phyloP scores from a whole-genome alignment of 2,113 vertebrate species.

The Cynoglossus semilaevis region DNA sequence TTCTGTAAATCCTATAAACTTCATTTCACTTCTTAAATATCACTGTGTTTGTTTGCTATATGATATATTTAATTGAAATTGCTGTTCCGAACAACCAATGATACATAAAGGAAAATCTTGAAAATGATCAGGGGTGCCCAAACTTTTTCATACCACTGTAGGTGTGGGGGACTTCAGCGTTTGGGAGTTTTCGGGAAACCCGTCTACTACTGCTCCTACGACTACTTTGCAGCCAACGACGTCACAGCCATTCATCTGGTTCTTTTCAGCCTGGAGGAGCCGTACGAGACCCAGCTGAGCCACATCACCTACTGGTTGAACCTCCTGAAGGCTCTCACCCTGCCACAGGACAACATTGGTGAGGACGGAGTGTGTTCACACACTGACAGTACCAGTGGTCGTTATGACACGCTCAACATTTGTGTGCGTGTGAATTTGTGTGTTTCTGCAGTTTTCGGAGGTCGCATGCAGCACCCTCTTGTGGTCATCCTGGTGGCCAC shows the following conservation, averaged over 20 bases:
- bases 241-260: conserved; percentile 88
- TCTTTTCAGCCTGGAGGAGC: conserved; percentile 92
- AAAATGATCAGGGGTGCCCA: too few relatives aligned
- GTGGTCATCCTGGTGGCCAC: conserved; percentile 88
- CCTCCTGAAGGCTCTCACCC: conserved; percentile 88
- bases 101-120: too few relatives aligned
- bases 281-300: conserved; percentile 92
- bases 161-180: conserved; percentile 94
- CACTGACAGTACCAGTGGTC: background rate
- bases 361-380: conserved; percentile 23
- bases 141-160: too few relatives aligned
- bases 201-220: conserved; percentile 94
- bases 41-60: too few relatives aligned
- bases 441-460: conserved; percentile 82
- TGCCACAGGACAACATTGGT: conserved; percentile 90
- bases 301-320: conserved; percentile 98
- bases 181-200: conserved; percentile 98
- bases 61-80: too few relatives aligned
- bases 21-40: too few relatives aligned
- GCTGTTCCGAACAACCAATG: too few relatives aligned
- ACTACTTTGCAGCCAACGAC: conserved; percentile 95
- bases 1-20: too few relatives aligned
- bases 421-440: background rate
- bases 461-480: conserved; percentile 86
- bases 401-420: background rate